Base-by-base conservation (phyloP, 2,797 vertebrate genomes). In the Hemitrygon akajei region DNA sequence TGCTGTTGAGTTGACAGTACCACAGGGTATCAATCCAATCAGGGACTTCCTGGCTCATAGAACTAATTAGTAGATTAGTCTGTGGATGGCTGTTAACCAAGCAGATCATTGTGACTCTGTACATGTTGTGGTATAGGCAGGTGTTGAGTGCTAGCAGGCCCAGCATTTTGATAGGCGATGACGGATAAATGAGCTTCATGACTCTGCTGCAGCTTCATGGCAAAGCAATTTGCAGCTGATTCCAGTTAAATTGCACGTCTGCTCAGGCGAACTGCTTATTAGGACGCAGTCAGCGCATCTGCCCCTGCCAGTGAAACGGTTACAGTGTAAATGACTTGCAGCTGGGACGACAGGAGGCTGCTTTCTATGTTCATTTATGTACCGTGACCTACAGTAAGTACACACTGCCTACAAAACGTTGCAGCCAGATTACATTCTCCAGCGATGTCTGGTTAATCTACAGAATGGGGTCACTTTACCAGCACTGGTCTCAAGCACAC, bases 181-280 rank as follows among this genome's bases (percentile, higher is more conserved):
- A 37, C 87, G 87, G 87, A 91, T 71, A 66, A 91, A 91, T 91
- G 63, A 37, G n/a, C 34, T 16, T 91, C 60, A 91, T 16, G 34
- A 34, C 63, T 69, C 63, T 40, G 12, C 18, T 91, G 63, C 30
- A 71, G n/a, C 34, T 91, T 91, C 66, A 40, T 56, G 34, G 87
- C 20, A 63, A 34, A 60, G 20, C 34, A 69, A 91, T 91, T 91
- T 91, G 87, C 87, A 91, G 87, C 87, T 91, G 87, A 87, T 87
- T 87, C 60, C 84, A 66, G 69, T 60, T 60, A 91, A 91, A 91
- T 91, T 84, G 81, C 25, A 47, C 0, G 47, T 27, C 47, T 25
- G 81, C 47, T 30, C 30, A 12, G 81, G 58, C 40, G 58, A 84
- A 40, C 40, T 84, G 81, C 81, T 84, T 84, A 84, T 84, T 84